These are phyloP conservation scores for rat (Rattus norvegicus) DNA, from an alignment of 2,113 vertebrate species.

Conservation along the genomic window GRCr8 NC_086024.1:136176501-136177000, in stretches of 20 bases:
- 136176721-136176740: too few species aligned
- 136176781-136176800: background rate
- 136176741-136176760: background rate
- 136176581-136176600: background rate
- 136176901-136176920: too few species aligned
- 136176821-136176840: background rate
- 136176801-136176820: background rate
- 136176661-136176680: too few species aligned
- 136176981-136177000: background rate
- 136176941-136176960: background rate
- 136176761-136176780: background rate
- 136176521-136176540: too few species aligned
- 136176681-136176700: background rate
- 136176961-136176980: background rate
- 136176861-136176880: background rate
- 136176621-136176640: background rate
- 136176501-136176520: background rate
- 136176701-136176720: background rate
- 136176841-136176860: background rate
- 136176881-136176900: too few species aligned
- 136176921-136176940: rapidly evolving
- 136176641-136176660: rapidly evolving
- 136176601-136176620: background rate
- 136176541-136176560: rapidly evolving
- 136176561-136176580: too few species aligned